Evolutionary conservation across 2,113 vertebrate genomes (phyloP).

Genomic region (Connochaetes taurinus): DNA sequence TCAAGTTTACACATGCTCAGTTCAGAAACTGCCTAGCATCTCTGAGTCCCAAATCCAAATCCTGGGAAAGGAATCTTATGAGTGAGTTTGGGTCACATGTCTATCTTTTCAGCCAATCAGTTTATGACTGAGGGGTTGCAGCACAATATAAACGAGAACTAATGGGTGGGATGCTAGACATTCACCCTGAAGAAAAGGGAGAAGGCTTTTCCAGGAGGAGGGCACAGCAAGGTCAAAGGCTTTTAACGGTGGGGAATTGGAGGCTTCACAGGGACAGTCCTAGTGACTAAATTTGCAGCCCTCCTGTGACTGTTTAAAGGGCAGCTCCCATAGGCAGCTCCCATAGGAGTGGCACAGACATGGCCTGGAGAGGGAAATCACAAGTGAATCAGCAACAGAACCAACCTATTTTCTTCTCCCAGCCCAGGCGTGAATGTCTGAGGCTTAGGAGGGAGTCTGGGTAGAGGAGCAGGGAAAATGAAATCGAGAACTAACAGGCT

Average conservation of each 20-base stretch:
- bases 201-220: background rate
- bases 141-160: background rate
- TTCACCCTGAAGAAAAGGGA: background rate
- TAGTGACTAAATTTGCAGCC: background rate
- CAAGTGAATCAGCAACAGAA: background rate
- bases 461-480: background rate
- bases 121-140: background rate
- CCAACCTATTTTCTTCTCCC: background rate
- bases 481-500: constrained; percentile 68
- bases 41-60: background rate
- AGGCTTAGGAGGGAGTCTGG: background rate
- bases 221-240: background rate
- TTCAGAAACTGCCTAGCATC: background rate
- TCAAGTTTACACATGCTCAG: background rate
- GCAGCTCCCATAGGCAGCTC: background rate
- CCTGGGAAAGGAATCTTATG: background rate
- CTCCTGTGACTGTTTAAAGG: background rate
- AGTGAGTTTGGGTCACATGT: background rate
- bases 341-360: background rate
- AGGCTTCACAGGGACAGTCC: background rate
- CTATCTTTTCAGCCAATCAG: background rate
- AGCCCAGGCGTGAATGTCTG: background rate
- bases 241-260: background rate
- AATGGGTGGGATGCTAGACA: background rate
- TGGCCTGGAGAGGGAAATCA: background rate